Base-by-base conservation (phyloP, 1,140 invertebrate species). In the Drosophila ambigua region DNA sequence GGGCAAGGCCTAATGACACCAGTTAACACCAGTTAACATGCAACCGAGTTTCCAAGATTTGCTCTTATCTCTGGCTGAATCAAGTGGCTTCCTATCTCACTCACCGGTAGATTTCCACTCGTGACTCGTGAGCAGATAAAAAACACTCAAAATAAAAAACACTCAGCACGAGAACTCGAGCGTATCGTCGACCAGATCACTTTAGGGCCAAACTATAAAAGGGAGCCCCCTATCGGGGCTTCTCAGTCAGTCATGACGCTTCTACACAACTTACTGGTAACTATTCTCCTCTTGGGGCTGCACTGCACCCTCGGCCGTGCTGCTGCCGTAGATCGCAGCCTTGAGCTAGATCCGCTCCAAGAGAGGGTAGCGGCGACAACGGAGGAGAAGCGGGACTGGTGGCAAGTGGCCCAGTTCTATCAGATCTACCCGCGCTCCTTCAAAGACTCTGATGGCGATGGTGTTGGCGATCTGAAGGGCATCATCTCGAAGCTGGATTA, bases 351-450 rank as follows among this genome's bases (percentile, higher is more conserved):
- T 79, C 0, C 28, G 16, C 4, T 13, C 64, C 15, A n/a, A 5
- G 60, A 54, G 9, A 54, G 66, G 51, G 64, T 62, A n/a, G 13
- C 52, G 31, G 49, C 55, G 13, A 24, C 54, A 5, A 65, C 39
- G 11, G 63, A 65, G 13, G 48, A 52, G 35, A 67, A 67, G 2
- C 48, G 54, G 1, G 93, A 93, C 93, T 96, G 95, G 95, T 96
- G 95, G 94, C 93, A 95, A 64, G 93, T 93, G 11, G 93, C 93
- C 0, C 90, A 94, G 20, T 92, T 96, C 16, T 96, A 96, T 89
- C 94, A 96, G 83, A 94, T 96, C 2, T 95, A 96, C 78, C 94
- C 94, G 1, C 91, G 94, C 16, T 95, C 95, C 6, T 96, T 96
- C 88, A 94, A 94, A 78, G 95, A 96, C 90, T 93, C 92, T 16